Base-by-base conservation (phyloP, 2,888 invertebrate genomes). In the Oligia fasciuncula region DNA sequence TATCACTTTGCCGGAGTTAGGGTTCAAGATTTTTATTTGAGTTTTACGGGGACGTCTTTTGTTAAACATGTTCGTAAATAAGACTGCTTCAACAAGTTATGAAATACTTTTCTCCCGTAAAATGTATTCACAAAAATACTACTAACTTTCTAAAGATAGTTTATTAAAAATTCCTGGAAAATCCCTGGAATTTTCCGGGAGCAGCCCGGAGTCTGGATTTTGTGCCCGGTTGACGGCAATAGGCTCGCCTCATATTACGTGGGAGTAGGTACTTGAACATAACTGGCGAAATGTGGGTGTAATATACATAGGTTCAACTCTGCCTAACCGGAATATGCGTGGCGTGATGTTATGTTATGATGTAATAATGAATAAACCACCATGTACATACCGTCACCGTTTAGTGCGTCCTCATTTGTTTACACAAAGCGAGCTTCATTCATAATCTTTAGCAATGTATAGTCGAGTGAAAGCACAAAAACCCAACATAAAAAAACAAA, bases 1-100 rank as follows among this genome's bases (percentile, higher is more conserved):
- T 81, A 84, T 87, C 78, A 81, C 87, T 85, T 78, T 76, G 62
- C 43, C n/a, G 46, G 68, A 74, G 81, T 77, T 78, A 65, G 62
- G 35, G 66, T 73, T 72, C 73, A 71, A 80, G 74, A 82, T 79
- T 83, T 85, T 73, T 77, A 86, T 77, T 84, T 57, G 46, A 77
- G 54, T 74, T 85, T 74, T 63, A 78, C 73, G 49, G 35, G 66
- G 35, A 57, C 23, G 57, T 40, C 65, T 84, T 79, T 84, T 85
- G 71, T 81, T 75, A 46, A 62, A 84, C 69, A 66, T 65, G 46
- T 74, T 65, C 23, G 14, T 79, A 65, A 63, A 73, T 68, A 68
- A 77, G n/a, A 40, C 54, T 76, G 46, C 29, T 51, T 51, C 54
- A 6, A 60, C 35, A 8, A 76, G 14, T 62, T 80, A 62, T 67